phyloP scores from a whole-genome alignment of 1,140 invertebrate genomes.

The Brachionus paranguensis region DNA sequence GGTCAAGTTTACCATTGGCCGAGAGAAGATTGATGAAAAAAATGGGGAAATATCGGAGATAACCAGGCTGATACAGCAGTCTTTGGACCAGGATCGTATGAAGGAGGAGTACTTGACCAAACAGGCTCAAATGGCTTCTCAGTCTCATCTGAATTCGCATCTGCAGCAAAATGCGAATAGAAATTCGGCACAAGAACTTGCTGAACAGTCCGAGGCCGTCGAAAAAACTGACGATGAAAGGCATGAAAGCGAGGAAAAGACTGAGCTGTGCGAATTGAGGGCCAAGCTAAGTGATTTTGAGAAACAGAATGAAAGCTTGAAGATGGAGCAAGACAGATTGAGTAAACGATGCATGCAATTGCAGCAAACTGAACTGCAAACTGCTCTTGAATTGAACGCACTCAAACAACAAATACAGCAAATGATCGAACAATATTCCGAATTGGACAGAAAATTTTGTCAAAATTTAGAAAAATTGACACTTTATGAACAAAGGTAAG shows the following conservation, averaged over 20 bases:
- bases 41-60: slow-evolving; percentile 31
- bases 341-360: background rate
- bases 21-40: background rate
- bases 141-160: background rate
- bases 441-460: slow-evolving; percentile 14
- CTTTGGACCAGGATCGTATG: slow-evolving; percentile 11
- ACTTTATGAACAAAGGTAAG: slow-evolving; percentile 23
- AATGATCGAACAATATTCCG: slow-evolving; percentile 29
- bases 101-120: background rate
- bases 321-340: slow-evolving; percentile 4
- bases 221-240: background rate
- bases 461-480: slow-evolving; percentile 26
- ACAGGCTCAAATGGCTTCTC: slow-evolving; percentile 12
- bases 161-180: background rate
- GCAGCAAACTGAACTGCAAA: slow-evolving; percentile 16
- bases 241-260: background rate
- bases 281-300: slow-evolving; percentile 4
- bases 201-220: background rate
- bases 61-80: slow-evolving; percentile 15
- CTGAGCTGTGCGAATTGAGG: background rate
- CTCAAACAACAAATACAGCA: slow-evolving; percentile 24
- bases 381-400: background rate
- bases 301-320: slow-evolving; percentile 2
- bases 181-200: background rate
- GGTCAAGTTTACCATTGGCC: slow-evolving; percentile 30